phyloP scores from a whole-genome alignment of 2,113 vertebrate genomes.

The Lophotis ruficrista region DNA sequence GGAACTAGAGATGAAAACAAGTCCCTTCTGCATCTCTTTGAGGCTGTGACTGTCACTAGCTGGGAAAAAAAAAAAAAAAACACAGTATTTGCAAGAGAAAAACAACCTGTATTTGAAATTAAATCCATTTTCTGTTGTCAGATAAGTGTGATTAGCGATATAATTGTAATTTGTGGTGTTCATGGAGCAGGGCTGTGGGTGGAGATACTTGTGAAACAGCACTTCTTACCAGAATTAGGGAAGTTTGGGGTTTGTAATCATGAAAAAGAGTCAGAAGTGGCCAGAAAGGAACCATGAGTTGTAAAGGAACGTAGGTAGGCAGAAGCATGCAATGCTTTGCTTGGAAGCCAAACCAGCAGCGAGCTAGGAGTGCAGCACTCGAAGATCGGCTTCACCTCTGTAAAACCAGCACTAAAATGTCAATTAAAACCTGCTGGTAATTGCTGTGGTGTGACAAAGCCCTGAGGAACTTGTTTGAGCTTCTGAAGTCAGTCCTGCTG shows the following conservation, averaged over 20 bases:
- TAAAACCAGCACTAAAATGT: background rate
- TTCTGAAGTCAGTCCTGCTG: background rate
- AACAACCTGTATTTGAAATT: background rate
- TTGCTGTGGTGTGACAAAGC: background rate
- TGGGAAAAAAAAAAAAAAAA: background rate
- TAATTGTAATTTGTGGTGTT: background rate
- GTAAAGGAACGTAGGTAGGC: background rate
- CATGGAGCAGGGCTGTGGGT: background rate
- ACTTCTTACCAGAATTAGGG: background rate
- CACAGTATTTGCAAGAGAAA: background rate
- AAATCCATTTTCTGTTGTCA: rapidly evolving
- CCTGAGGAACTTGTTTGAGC: background rate
- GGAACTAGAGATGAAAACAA: background rate
- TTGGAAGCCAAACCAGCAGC: background rate
- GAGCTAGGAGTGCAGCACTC: background rate
- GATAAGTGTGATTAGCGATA: background rate
- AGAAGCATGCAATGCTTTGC: background rate
- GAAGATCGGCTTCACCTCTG: background rate
- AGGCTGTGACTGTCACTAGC: background rate
- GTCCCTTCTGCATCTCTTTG: no score
- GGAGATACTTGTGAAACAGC: background rate
- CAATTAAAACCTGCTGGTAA: background rate
- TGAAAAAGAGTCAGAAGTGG: background rate
- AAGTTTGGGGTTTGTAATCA: rapidly evolving
- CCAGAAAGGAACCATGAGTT: rapidly evolving